A percentile compares a stretch with the other conserved stretches of the same genome.
Evolutionary conservation across 2,797 vertebrate species (phyloP).

Genomic region (Yasuhikotakia modesta): DNA sequence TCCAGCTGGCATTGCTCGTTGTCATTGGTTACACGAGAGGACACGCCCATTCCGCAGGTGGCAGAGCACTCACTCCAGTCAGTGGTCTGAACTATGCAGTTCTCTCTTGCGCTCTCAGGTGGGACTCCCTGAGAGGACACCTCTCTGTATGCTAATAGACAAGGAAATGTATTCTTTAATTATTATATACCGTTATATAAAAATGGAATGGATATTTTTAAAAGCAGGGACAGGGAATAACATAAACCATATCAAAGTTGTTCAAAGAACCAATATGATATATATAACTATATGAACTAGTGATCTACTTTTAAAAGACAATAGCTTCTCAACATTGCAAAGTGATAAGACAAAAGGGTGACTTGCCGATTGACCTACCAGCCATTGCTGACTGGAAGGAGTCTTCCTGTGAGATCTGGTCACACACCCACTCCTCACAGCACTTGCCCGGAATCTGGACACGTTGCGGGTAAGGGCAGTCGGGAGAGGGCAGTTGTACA

Average conservation of each 20-base stretch:
- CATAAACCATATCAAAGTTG: background rate
- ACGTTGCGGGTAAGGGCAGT: conserved; percentile 72
- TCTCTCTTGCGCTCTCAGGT: conserved; percentile 70
- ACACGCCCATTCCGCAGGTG: conserved; percentile 79
- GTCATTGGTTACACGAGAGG: conserved; percentile 77
- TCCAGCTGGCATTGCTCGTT: conserved; percentile 77
- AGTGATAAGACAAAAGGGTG: conserved; percentile 1
- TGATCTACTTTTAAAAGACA: background rate
- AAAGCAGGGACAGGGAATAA: too few relatives aligned
- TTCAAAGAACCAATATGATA: too few relatives aligned
- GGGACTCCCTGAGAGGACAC: conserved; percentile 48
- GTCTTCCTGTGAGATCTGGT: conserved; percentile 60
- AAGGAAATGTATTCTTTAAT: background rate
- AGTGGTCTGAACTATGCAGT: conserved; percentile 81
- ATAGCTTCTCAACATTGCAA: background rate
- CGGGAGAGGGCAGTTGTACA: conserved; percentile 67
- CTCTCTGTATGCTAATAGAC: conserved; percentile 63
- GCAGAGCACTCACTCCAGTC: conserved; percentile 78
- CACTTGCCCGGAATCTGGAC: conserved; percentile 71
- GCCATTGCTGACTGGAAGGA: conserved; percentile 67
- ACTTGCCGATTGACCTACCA: conserved; percentile 61
- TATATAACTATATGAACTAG: too few relatives aligned
- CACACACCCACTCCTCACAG: conserved; percentile 80
- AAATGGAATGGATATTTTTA: background rate
- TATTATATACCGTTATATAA: background rate